Evolutionary conservation across 2,888 invertebrate species (phyloP).

Genomic region (Exocentrus adspersus): DNA sequence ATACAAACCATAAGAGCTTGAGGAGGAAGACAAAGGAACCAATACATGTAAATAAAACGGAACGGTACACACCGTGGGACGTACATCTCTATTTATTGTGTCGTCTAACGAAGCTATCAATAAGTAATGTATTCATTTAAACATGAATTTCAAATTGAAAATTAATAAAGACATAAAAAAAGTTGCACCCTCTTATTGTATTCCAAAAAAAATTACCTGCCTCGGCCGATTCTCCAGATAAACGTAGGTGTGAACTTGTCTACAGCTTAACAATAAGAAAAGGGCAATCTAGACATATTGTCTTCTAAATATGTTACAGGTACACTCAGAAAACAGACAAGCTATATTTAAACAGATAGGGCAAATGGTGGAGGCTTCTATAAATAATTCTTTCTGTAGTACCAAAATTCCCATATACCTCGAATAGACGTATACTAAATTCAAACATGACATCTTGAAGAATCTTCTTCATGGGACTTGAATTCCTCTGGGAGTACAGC

Average conservation of each 20-base stretch:
- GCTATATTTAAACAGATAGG: too few relatives aligned
- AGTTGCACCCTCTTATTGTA: conserved; percentile 48
- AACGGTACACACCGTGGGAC: conserved; percentile 9
- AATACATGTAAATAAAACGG: conserved; percentile 17
- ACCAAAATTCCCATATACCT: too few relatives aligned
- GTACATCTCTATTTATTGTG: conserved; percentile 19
- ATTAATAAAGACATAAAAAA: conserved; percentile 45
- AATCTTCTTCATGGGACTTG: too few relatives aligned
- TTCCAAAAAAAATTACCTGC: conserved; percentile 36
- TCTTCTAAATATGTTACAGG: neutral
- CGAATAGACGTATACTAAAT: too few relatives aligned
- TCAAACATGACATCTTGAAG: too few relatives aligned
- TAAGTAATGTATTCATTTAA: conserved; percentile 36
- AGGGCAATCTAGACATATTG: conserved; percentile 18
- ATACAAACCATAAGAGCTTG: too few relatives aligned
- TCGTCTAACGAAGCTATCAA: conserved; percentile 18
- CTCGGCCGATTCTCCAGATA: conserved; percentile 35
- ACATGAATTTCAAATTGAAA: conserved; percentile 40
- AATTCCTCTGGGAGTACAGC: too few relatives aligned
- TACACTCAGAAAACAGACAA: neutral
- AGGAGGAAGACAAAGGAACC: neutral
- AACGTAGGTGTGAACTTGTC: conserved; percentile 36
- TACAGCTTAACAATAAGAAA: conserved; percentile 24
- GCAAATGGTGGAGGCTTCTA: too few relatives aligned
- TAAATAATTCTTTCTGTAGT: too few relatives aligned